Evolutionary conservation across 2,113 vertebrate genomes (phyloP).

Genomic region (Eudyptes chrysolophus): DNA sequence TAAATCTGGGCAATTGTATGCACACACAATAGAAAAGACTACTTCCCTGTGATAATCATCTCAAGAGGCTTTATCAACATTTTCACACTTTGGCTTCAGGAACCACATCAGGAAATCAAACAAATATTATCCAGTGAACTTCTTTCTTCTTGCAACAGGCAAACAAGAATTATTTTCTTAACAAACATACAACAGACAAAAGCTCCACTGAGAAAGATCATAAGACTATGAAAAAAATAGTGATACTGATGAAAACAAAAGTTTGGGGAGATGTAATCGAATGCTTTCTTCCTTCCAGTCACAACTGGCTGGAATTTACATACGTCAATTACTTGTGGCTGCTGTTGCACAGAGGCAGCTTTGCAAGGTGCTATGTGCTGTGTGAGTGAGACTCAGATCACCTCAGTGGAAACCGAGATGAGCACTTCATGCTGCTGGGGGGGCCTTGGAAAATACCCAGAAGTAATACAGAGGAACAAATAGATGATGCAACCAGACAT

Average conservation of each 20-base stretch:
- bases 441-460: not conserved
- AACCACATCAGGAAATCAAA: conserved; percentile 27
- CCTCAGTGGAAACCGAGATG: not conserved
- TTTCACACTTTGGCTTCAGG: conserved; percentile 16
- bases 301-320: not conserved
- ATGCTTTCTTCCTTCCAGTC: not conserved
- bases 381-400: not conserved
- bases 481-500: not conserved
- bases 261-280: not conserved
- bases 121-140: conserved; percentile 10
- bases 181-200: conserved; percentile 15
- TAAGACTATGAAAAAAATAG: not conserved
- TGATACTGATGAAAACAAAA: not conserved
- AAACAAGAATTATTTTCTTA: conserved; percentile 48
- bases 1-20: not conserved
- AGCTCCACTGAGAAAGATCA: not conserved
- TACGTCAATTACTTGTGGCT: not conserved
- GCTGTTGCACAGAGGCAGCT: not conserved
- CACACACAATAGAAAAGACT: not conserved
- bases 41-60: not conserved
- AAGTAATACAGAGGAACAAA: not conserved
- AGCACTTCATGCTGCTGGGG: not conserved
- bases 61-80: not conserved
- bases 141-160: conserved; percentile 16
- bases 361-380: not conserved